Evolutionary conservation across 1,140 invertebrate species (phyloP), one percentile per base, ranked within the genome.

Genomic region (Brachionus manjavacas): DNA sequence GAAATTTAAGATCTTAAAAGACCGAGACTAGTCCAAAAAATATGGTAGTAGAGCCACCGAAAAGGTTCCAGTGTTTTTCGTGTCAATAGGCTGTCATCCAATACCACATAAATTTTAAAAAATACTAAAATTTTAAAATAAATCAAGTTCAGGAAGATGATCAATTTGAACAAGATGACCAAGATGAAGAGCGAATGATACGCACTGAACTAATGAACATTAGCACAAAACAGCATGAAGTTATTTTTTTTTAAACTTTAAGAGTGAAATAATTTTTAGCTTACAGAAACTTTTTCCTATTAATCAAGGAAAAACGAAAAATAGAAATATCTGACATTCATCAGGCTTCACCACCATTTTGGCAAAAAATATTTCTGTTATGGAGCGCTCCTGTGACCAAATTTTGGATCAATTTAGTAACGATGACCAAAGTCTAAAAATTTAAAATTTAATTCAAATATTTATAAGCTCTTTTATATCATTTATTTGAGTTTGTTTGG

Each of bases 351-450:
- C 60, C 80, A 3, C 60, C 80, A 70, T 60, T 88, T n/a, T 86
- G 85, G 72, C 85, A 86, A 64, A 86, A 88, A 70, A 85, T 89
- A 1, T 85, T 86, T 79, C 85, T 87, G 9, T 79, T 89, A 52
- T 89, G 89, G 89, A 87, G 85, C 55, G 88, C 89, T 39, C 89
- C 89, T 0, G 86, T 89, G n/a, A 89, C 88, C 14, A 89, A 89
- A 85, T 89, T 89, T 84, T 89, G 88, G 88, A 85, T 87, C 8
- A 87, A 87, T 41, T 87, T 88, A 85, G 88, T 88, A 83, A 41
- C 31, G n/a, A 39, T 16, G 7, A 41, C 2, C 31, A 35, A 35
- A 35, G 31, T 35, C 31, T 35, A 35, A 35, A 35, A 35, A 35
- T 35, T 35, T 35, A 0, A 7, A 7, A 35, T 6, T 35, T 35